These are phyloP conservation scores for Morone chrysops DNA, from an alignment of 2,113 vertebrate species.

Conservation along the genomic window DNA sequence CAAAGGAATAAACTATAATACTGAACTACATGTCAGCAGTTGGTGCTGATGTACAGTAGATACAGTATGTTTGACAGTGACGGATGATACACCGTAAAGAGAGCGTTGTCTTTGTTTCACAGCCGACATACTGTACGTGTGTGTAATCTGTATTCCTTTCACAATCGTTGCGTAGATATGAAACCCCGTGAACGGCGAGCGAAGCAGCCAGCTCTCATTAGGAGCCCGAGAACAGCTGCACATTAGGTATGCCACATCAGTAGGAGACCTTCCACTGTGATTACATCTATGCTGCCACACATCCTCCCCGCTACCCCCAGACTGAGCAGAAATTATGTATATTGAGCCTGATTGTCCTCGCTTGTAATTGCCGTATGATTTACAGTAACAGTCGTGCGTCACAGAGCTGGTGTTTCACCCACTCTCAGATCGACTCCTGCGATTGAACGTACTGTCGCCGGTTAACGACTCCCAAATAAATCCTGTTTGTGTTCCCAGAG, in stretches of 20 bases:
- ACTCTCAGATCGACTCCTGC: slow-evolving; percentile 13
- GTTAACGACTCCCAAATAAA: slow-evolving; percentile 29
- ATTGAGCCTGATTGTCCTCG: slow-evolving; percentile 44
- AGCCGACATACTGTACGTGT: neutral
- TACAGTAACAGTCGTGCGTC: slow-evolving; percentile 16
- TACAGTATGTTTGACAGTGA: neutral
- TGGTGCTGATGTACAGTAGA: too few relatives aligned
- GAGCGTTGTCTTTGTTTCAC: neutral
- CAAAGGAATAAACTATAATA: too few relatives aligned
- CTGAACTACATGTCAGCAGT: too few relatives aligned
- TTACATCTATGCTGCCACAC: slow-evolving; percentile 47
- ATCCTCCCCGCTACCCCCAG: neutral
- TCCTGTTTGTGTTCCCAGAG: slow-evolving; percentile 19
- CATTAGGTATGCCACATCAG: slow-evolving; percentile 45
- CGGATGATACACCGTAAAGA: neutral
- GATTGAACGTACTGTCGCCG: neutral
- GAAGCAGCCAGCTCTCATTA: slow-evolving; percentile 12
- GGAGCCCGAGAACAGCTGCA: slow-evolving; percentile 44
- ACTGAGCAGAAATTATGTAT: slow-evolving; percentile 20
- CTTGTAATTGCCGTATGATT: slow-evolving; percentile 49
- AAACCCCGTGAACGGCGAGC: neutral
- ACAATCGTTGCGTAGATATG: neutral
- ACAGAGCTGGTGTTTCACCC: neutral
- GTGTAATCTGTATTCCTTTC: neutral
- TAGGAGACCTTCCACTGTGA: slow-evolving; percentile 49